Percentiles rank a stretch among this genome's conserved stretches.
Conservation (phyloP, 2,113 vertebrate species). For the Cyprinus carpio region DNA sequence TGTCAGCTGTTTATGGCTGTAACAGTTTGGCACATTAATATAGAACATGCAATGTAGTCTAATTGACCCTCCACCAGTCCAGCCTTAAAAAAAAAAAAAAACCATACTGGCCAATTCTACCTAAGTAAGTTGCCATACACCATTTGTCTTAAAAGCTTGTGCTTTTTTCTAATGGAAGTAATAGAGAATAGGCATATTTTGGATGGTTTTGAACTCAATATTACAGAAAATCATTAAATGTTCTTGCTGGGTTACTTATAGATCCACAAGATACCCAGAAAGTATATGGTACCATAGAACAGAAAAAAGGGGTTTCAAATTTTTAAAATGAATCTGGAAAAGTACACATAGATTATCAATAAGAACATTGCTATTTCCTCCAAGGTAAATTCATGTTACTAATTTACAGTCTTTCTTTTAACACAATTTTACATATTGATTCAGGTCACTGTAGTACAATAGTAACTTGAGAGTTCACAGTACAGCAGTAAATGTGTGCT, state of each 20-base stretch:
- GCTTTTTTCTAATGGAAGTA: no score
- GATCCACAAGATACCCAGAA: no score
- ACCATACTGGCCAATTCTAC: background rate
- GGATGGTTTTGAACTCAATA: no score
- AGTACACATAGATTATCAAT: background rate
- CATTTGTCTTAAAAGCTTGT: no score
- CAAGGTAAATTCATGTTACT: background rate
- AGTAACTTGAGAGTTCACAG: background rate
- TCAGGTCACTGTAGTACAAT: background rate
- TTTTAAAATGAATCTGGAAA: background rate
- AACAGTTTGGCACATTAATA: background rate
- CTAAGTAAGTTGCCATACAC: no score
- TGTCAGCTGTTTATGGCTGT: background rate
- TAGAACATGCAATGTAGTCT: background rate
- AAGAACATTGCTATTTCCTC: background rate
- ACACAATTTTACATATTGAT: background rate
- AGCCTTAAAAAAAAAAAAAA: no score
- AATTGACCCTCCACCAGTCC: no score
- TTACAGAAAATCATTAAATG: no score
- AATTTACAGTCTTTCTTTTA: background rate
- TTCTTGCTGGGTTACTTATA: background rate
- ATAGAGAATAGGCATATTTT: no score
- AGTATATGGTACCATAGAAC: no score
- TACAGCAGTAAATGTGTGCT: background rate
- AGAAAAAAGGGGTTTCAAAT: background rate